Evolutionary conservation across 2,113 vertebrate genomes (phyloP).

Genomic region (Xenopus laevis): DNA sequence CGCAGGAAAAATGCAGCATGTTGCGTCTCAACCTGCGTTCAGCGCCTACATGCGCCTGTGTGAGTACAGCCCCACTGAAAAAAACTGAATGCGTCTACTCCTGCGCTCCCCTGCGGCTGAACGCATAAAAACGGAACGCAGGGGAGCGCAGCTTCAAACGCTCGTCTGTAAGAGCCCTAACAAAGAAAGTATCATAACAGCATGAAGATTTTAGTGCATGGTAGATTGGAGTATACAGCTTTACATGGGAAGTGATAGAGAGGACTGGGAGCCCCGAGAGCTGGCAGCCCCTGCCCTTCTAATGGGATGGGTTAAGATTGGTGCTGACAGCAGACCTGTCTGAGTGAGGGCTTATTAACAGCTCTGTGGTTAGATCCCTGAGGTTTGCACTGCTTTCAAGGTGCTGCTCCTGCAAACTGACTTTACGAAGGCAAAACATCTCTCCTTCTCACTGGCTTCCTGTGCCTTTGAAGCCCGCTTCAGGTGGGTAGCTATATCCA

Average conservation of each 20-base stretch:
- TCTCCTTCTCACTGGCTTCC: not conserved
- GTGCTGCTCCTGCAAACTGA: slow-evolving; percentile 5
- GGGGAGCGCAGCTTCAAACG: no score
- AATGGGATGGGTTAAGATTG: slow-evolving; percentile 8
- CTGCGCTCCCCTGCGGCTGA: no score
- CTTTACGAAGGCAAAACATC: not conserved
- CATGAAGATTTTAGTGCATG: not conserved
- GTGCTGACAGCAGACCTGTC: slow-evolving; percentile 20
- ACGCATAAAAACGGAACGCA: no score
- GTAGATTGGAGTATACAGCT: not conserved
- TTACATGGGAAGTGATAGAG: not conserved
- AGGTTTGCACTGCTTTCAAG: slow-evolving; percentile 1
- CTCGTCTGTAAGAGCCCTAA: no score
- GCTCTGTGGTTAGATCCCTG: slow-evolving; percentile 10
- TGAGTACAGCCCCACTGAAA: no score
- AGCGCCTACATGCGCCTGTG: no score
- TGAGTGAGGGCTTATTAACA: slow-evolving; percentile 14
- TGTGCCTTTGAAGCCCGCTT: slow-evolving; percentile 21
- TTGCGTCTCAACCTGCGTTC: no score
- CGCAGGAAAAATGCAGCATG: no score
- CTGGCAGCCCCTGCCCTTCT: slow-evolving; percentile 5
- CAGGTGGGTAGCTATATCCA: not conserved
- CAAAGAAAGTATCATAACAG: no score
- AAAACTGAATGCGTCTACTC: no score
- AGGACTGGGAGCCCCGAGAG: not conserved